Evolutionary conservation across 2,797 vertebrate genomes (phyloP), one percentile per base, ranked within the genome.

Genomic region (Gymnocypris eckloni): DNA sequence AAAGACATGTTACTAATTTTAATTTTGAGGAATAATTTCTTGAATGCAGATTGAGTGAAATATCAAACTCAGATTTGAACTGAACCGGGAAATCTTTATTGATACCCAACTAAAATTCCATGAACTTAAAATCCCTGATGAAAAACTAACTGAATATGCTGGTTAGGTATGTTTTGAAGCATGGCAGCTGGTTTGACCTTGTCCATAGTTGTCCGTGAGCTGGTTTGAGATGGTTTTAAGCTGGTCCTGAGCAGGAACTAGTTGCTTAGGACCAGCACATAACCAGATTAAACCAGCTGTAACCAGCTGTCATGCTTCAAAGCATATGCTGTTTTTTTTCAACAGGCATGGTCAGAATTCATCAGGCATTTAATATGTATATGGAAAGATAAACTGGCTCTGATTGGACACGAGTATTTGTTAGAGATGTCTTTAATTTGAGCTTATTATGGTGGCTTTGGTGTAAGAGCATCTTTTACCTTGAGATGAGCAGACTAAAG

Each of bases 391-490:
- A 48, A 15, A 48, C 67, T 41, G 37, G 7, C 11, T 78, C 64
- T 82, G 13, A 86, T 50, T 70, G 25, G 66, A 79, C 59, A 48
- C n/a, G 33, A 28, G 22, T 28, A 33, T 25, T 37, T 82, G 8
- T 28, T 82, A 28, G 56, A 28, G 43, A 39, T 6, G 10, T 66
- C 25, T 83, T 64, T n/a, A 77, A 5, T 56, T 25, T 39, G 28
- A 70, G 39, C 18, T n/a, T 10, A 69, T 39, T 22, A 39, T 71
- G 33, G 50, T 87, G 86, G 86, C 83, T 87, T 85, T 87, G 86
- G 86, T 85, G 52, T 81, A 81, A 77, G 71, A 61, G 83, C 83
- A 43, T 87, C 18, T 50, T 73, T 54, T 37, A 73, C 33, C 45
- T 73, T 72, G 79, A 78, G 87, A 77, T 82, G 64, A 70, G 61